Evolutionary conservation across 2,113 vertebrate genomes (phyloP), one percentile per base, ranked within the genome.

Genomic region (Himantopus leucocephalus): DNA sequence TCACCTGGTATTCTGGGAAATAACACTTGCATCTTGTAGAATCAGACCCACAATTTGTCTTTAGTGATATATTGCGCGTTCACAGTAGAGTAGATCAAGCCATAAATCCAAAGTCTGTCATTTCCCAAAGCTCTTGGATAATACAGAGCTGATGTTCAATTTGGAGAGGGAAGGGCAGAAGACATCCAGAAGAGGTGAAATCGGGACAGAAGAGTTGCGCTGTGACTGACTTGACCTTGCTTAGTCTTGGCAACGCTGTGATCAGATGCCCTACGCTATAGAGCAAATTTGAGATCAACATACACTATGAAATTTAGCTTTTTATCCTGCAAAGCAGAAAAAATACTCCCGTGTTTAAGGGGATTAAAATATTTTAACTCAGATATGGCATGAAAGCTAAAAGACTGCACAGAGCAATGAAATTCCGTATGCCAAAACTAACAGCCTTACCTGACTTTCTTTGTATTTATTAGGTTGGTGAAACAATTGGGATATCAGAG

Each of bases 401-500:
- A 39, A 66, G 10, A 7, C 29, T 26, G 32, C 58, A 70, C 9
- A 60, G 75, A 77, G 43, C n/a, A 79, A 66, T 30, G 47, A 5
- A 8, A 50, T 35, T 27, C 45, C 39, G 3, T 1, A 4, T 60
- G 52, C 53, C 85, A 47, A 3, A 47, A 30, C 52, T 41, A 84
- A 94, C 78, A 59, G 70, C 37, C 20, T 22, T 77, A 26, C 34
- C 30, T 2, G 2, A 39, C 2, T 18, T 92, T 24, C 63, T 83
- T 17, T 64, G 22, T 71, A n/a, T 64, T 86, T 48, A 41, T 52
- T 72, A 99, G 99, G 99, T 99, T 74, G 99, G 99, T 37, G 99
- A 99, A 97, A 99, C 99, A 30, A 98, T 99, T 50, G 99, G 99
- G 50, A 99, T 99, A 97, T 99, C 99, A 2, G 99, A 99, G 96